Percentiles rank a stretch among this genome's conserved stretches.
Conservation (phyloP, 2,113 vertebrate genomes). For the Nothoprocta pentlandii region DNA sequence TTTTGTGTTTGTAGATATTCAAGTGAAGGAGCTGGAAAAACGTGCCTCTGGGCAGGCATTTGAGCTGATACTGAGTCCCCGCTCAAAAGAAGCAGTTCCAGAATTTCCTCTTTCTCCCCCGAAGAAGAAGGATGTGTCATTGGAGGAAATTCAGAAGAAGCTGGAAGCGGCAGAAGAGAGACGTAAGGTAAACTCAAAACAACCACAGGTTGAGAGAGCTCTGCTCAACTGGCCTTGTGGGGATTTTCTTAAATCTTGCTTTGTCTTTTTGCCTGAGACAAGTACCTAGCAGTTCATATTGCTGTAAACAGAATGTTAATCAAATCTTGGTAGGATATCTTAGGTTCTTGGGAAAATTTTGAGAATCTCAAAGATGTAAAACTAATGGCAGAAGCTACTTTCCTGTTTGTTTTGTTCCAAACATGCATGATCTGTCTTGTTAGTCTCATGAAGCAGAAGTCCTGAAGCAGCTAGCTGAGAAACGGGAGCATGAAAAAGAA, state of each 20-base stretch:
- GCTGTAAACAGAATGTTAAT: not conserved
- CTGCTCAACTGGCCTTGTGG: not conserved
- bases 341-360: fast-evolving
- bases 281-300: not conserved
- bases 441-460: conserved; percentile 93
- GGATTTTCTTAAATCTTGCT: fast-evolving
- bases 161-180: conserved; percentile 94
- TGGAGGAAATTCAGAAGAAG: conserved; percentile 96
- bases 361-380: not conserved
- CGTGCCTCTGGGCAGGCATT: conserved; percentile 95
- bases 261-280: not conserved
- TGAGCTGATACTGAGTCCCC: conserved; percentile 92
- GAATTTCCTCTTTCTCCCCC: conserved; percentile 91
- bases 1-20: conserved; percentile 80
- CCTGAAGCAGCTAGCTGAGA: conserved; percentile 93
- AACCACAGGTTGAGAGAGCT: not conserved
- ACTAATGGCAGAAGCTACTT: not conserved
- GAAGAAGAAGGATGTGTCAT: conserved; percentile 91
- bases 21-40: conserved; percentile 95
- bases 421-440: not conserved
- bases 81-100: conserved; percentile 86
- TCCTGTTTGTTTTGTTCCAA: not conserved
- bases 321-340: not conserved
- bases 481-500: conserved; percentile 94
- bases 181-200: conserved; percentile 85